phyloP scores from a whole-genome alignment of 2,888 invertebrate species.

The Villa cingulata region DNA sequence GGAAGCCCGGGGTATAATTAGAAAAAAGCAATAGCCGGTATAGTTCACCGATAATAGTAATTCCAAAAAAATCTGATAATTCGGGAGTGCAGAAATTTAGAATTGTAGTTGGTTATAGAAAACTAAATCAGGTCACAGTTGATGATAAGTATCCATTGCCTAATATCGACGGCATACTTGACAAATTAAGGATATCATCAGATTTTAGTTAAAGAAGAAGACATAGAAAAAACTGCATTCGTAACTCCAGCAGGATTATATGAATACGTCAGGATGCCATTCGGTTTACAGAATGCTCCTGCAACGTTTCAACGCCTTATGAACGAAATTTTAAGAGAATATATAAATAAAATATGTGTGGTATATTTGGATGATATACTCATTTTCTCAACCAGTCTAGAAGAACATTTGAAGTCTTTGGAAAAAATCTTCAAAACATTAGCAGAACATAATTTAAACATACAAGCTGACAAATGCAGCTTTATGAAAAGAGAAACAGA shows the following conservation, averaged over 20 bases:
- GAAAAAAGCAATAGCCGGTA: conserved; percentile 7
- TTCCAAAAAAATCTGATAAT: conserved; percentile 9
- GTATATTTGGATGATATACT: too few relatives aligned
- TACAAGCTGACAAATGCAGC: neutral
- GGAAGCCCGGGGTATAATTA: conserved; percentile 10
- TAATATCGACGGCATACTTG: conserved; percentile 8
- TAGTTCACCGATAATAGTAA: conserved; percentile 5
- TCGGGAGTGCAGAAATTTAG: conserved; percentile 9
- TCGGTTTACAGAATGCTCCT: too few relatives aligned
- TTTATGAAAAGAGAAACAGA: conserved; percentile 1
- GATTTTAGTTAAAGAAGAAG: too few relatives aligned
- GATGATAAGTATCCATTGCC: conserved; percentile 8
- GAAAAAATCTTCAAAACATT: conserved; percentile 1
- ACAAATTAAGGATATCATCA: too few relatives aligned
- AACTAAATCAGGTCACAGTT: conserved; percentile 7
- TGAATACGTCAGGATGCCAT: too few relatives aligned
- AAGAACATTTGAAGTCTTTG: conserved; percentile 8
- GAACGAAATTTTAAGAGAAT: too few relatives aligned
- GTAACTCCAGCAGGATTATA: too few relatives aligned
- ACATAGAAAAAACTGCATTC: too few relatives aligned
- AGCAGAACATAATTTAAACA: neutral
- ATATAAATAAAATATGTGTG: too few relatives aligned
- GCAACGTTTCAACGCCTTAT: too few relatives aligned
- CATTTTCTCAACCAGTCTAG: too few relatives aligned
- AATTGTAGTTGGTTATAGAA: conserved; percentile 9